Percentiles rank a stretch among this genome's conserved stretches.
Conservation (phyloP, 2,113 vertebrate genomes). For the Arenaria interpres region DNA sequence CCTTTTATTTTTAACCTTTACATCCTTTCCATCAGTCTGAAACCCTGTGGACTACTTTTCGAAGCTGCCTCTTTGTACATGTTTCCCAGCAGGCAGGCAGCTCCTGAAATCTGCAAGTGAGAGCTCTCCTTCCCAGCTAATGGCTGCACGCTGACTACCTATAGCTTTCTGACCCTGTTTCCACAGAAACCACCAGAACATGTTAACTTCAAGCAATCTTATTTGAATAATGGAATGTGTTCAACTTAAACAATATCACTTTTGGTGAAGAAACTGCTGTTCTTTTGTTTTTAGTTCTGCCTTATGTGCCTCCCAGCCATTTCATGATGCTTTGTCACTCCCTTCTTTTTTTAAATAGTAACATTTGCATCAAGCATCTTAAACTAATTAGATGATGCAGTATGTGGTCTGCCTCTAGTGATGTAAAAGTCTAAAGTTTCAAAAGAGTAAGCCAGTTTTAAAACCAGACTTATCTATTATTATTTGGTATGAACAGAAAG, state of each 20-base stretch:
- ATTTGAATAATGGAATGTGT: slow-evolving; percentile 51
- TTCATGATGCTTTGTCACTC: neutral
- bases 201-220: slow-evolving; percentile 5
- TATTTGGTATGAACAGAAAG: neutral
- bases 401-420: neutral
- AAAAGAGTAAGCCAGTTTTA: neutral
- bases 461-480: neutral
- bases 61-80: neutral
- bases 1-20: neutral
- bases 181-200: slow-evolving; percentile 53
- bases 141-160: neutral
- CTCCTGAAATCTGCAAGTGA: slow-evolving; percentile 25
- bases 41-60: neutral
- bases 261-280: slow-evolving; percentile 9
- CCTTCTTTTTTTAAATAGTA: neutral
- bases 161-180: slow-evolving; percentile 59
- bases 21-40: neutral
- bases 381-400: neutral
- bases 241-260: slow-evolving; percentile 21
- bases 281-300: slow-evolving; percentile 8
- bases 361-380: neutral
- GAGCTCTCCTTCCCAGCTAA: slow-evolving; percentile 9
- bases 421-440: neutral
- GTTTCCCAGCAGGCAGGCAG: slow-evolving; percentile 36
- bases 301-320: neutral